These are phyloP conservation scores for Parnassius smintheus DNA, from an alignment of 2,888 invertebrate genomes.

Conservation along the genomic window DNA sequence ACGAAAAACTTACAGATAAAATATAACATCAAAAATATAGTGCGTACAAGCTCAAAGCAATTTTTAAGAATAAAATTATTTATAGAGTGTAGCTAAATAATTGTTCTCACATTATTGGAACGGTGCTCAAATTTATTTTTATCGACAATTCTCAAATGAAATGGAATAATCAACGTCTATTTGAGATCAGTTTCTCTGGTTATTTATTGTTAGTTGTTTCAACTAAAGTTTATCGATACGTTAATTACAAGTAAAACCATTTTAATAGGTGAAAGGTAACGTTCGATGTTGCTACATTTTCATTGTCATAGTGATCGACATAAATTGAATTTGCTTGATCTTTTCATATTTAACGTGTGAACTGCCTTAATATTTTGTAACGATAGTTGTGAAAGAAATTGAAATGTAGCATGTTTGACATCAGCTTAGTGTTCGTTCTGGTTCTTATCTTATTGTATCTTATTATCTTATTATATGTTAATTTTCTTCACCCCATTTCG, in stretches of 20 bases:
- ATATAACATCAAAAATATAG: constrained; percentile 10
- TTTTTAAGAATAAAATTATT: constrained; percentile 35
- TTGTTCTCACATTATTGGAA: constrained; percentile 41
- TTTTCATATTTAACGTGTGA: constrained; percentile 3
- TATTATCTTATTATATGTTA: no score
- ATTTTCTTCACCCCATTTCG: no score
- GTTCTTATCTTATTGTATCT: no score
- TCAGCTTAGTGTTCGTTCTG: no score
- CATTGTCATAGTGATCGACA: not conserved
- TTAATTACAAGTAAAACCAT: constrained; percentile 14
- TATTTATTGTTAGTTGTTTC: constrained; percentile 18
- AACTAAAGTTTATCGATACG: constrained; percentile 18
- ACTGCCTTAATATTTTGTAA: not conserved
- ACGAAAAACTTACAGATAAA: no score
- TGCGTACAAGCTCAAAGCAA: constrained; percentile 27
- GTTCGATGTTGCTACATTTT: constrained; percentile 1
- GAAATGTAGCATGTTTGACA: no score
- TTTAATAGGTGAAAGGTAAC: constrained; percentile 24
- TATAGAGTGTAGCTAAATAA: constrained; percentile 52
- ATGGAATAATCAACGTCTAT: constrained; percentile 11
- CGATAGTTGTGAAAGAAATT: not conserved
- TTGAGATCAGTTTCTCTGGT: constrained; percentile 23
- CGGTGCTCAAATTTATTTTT: constrained; percentile 42
- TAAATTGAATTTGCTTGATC: constrained; percentile 15
- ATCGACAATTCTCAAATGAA: constrained; percentile 33